phyloP scores from a whole-genome alignment of 2,113 vertebrate genomes.

The Anoplopoma fimbria region DNA sequence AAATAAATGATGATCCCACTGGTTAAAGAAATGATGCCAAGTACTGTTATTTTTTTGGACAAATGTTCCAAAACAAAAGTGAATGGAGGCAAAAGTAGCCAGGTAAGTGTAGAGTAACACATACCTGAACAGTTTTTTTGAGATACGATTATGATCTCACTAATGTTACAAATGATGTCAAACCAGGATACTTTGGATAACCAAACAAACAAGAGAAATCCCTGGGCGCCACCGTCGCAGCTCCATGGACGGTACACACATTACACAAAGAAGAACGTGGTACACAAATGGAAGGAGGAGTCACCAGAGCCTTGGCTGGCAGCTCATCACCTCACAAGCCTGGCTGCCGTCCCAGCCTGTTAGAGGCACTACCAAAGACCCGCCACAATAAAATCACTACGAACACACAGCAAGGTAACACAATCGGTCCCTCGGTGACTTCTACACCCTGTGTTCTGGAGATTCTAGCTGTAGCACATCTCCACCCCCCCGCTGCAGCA shows the following conservation, averaged over 20 bases:
- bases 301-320: slow-evolving; percentile 49
- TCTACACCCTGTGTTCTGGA: slow-evolving; percentile 48
- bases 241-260: background rate
- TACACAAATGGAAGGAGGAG: slow-evolving; percentile 37
- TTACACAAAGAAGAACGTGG: slow-evolving; percentile 22
- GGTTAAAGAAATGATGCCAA: background rate
- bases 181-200: background rate
- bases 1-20: background rate
- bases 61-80: background rate
- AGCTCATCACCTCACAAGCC: slow-evolving; percentile 66
- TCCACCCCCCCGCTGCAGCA: slow-evolving; percentile 29
- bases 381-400: slow-evolving; percentile 66
- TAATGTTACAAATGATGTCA: background rate
- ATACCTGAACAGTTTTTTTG: background rate
- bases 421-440: slow-evolving; percentile 64
- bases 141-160: background rate
- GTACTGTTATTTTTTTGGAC: background rate
- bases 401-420: slow-evolving; percentile 65
- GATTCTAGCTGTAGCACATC: slow-evolving; percentile 37
- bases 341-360: slow-evolving; percentile 64
- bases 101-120: background rate
- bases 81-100: background rate
- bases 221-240: background rate
- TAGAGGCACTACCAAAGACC: slow-evolving; percentile 62
- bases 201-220: background rate